A percentile compares a stretch with the other conserved stretches of the same genome.
Evolutionary conservation across 2,113 vertebrate species (phyloP).

Genomic region (Zosterops hypoxanthus): DNA sequence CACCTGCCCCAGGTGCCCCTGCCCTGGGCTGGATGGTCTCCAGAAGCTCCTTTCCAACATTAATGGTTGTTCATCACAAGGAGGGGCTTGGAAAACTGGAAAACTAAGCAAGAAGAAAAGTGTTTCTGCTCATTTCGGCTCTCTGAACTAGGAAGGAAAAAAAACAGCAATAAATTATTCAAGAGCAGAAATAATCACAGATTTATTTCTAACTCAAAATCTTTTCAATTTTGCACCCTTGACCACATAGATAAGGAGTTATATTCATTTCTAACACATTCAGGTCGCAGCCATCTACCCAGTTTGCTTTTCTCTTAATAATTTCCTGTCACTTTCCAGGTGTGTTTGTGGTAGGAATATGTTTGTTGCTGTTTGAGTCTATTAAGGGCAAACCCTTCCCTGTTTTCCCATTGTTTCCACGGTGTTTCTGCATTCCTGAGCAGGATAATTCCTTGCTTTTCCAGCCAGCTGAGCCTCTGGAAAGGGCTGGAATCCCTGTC

Average conservation of each 20-base stretch:
- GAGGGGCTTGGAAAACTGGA: background rate
- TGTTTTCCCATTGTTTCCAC: background rate
- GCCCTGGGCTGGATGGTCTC: background rate
- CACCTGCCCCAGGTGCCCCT: background rate
- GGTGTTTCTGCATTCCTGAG: background rate
- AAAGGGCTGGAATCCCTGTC: background rate
- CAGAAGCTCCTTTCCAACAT: background rate
- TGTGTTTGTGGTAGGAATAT: background rate
- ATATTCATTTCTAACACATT: rapidly evolving
- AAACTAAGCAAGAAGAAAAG: background rate
- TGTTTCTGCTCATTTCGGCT: background rate
- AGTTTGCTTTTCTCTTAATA: background rate
- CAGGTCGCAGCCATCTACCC: background rate
- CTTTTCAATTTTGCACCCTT: background rate
- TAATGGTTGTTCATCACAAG: rapidly evolving
- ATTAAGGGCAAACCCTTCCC: background rate
- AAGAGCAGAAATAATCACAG: background rate
- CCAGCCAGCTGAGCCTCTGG: background rate
- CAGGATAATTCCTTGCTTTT: background rate
- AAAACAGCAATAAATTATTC: rapidly evolving
- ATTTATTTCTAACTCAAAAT: background rate
- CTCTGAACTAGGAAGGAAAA: background rate
- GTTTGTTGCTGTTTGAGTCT: background rate
- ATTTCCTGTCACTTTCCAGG: background rate
- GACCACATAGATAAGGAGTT: background rate